A percentile compares a stretch with the other conserved stretches of the same genome.
Evolutionary conservation across 2,888 invertebrate genomes (phyloP).

Genomic region (Sceliomorpha sp.): DNA sequence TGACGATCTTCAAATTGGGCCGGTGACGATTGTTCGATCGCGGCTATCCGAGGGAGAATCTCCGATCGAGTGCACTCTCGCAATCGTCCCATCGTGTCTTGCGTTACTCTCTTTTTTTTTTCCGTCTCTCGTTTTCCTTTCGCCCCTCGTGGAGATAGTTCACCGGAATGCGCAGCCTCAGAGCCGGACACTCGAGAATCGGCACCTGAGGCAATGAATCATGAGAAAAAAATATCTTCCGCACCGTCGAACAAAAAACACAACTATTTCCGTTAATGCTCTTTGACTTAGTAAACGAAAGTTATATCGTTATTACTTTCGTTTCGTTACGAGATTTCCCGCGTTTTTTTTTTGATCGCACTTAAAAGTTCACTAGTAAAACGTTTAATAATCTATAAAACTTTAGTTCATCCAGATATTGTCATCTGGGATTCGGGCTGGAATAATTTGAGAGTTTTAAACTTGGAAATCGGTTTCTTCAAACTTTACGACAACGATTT

Average conservation of each 20-base stretch:
- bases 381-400: too few relatives aligned
- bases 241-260: constrained; percentile 13
- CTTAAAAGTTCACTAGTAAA: too few relatives aligned
- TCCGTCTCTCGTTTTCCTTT: constrained; percentile 13
- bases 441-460: too few relatives aligned
- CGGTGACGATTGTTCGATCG: constrained; percentile 53
- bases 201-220: constrained; percentile 16
- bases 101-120: constrained; percentile 8
- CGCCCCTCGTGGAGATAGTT: constrained; percentile 19
- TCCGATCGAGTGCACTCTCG: constrained; percentile 51
- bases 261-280: not conserved
- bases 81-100: constrained; percentile 26
- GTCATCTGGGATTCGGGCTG: too few relatives aligned
- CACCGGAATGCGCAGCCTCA: constrained; percentile 8
- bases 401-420: too few relatives aligned
- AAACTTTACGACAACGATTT: too few relatives aligned
- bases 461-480: too few relatives aligned
- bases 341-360: too few relatives aligned
- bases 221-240: constrained; percentile 9
- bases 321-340: too few relatives aligned
- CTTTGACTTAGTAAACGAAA: not conserved
- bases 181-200: constrained; percentile 12
- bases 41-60: constrained; percentile 46
- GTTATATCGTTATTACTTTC: too few relatives aligned
- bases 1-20: constrained; percentile 56